Evolutionary conservation across 2,888 invertebrate species (phyloP).

Genomic region (Drepana falcataria): DNA sequence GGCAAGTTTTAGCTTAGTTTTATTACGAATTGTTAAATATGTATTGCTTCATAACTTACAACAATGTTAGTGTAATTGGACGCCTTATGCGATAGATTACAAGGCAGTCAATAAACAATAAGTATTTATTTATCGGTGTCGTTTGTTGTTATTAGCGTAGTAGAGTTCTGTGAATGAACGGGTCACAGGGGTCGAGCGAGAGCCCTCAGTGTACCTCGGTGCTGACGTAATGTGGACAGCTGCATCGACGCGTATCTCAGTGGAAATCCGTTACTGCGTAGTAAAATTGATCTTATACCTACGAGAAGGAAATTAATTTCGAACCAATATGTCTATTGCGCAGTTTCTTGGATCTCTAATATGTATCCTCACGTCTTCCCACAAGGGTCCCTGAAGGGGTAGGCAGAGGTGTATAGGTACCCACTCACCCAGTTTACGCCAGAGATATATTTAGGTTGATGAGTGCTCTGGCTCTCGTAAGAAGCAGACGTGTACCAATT

Average conservation of each 20-base stretch:
- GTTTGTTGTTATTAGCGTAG: conserved; percentile 3
- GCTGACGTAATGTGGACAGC: conserved; percentile 26
- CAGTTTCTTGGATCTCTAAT: conserved; percentile 5
- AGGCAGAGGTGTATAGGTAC: too few relatives aligned
- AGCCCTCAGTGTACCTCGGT: conserved; percentile 15
- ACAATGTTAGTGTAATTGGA: too few relatives aligned
- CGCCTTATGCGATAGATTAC: not conserved
- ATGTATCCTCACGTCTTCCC: too few relatives aligned
- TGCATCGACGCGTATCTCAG: conserved; percentile 9
- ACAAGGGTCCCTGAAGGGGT: too few relatives aligned
- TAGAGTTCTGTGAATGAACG: conserved; percentile 40
- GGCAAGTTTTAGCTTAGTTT: too few relatives aligned
- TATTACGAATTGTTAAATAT: too few relatives aligned
- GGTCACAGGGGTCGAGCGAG: conserved; percentile 28
- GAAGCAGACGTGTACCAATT: too few relatives aligned
- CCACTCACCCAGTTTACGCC: too few relatives aligned
- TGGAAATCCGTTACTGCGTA: conserved; percentile 19
- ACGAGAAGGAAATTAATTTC: conserved; percentile 9
- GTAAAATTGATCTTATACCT: conserved; percentile 9
- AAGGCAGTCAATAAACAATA: not conserved
- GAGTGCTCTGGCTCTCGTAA: too few relatives aligned
- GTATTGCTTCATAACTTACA: too few relatives aligned
- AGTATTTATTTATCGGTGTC: conserved; percentile 8
- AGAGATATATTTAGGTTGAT: too few relatives aligned
- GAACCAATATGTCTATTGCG: conserved; percentile 12